Conservation (phyloP, 2,113 vertebrate species). For the Microcebus murinus region DNA sequence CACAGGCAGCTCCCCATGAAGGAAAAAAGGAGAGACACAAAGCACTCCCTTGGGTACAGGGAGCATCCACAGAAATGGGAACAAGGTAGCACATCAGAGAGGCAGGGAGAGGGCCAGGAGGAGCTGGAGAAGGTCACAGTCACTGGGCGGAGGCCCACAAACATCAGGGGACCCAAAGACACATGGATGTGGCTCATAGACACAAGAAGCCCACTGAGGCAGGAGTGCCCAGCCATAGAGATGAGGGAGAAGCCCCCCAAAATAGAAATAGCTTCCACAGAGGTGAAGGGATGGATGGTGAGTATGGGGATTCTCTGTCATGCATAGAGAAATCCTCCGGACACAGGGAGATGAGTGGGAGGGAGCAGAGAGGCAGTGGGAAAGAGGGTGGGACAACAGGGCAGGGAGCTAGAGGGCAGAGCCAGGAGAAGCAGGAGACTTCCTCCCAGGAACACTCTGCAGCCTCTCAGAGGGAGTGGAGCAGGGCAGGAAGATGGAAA, state of each 20-base stretch:
- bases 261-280: background rate
- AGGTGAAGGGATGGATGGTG: background rate
- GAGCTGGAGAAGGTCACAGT: background rate
- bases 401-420: background rate
- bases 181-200: background rate
- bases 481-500: conserved; percentile 38
- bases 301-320: background rate
- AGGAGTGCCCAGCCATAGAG: background rate
- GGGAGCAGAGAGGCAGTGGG: background rate
- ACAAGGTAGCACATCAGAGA: background rate
- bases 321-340: background rate
- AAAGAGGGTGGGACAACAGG: background rate
- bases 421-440: background rate
- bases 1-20: background rate
- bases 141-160: background rate
- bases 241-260: background rate
- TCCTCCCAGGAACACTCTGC: background rate
- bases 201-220: conserved; percentile 8
- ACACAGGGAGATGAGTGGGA: background rate
- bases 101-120: background rate
- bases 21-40: background rate
- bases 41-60: background rate
- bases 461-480: background rate
- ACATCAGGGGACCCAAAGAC: background rate
- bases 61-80: background rate